Percentiles rank a stretch among this genome's conserved stretches.
These are phyloP conservation scores for Merodon equestris DNA, from an alignment of 2,888 invertebrate genomes.

Conservation along the genomic window DNA sequence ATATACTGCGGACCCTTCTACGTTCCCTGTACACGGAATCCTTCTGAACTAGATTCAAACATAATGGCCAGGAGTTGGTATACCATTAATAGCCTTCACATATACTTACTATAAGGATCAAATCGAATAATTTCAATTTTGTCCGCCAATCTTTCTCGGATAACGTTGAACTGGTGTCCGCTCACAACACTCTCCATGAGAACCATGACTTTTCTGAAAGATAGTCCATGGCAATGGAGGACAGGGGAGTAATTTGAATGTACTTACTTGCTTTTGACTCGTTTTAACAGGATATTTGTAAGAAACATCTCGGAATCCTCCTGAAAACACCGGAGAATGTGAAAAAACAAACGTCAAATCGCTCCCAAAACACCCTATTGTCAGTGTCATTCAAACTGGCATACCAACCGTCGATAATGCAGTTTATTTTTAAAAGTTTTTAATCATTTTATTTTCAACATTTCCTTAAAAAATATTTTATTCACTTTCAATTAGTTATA, in stretches of 20 bases:
- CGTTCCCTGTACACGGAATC: constrained; percentile 84
- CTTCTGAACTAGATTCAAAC: constrained; percentile 84
- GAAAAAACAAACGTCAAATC: constrained; percentile 3
- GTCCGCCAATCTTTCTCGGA: constrained; percentile 87
- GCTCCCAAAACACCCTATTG: too few relatives aligned
- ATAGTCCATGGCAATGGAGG: neutral
- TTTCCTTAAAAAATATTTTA: too few relatives aligned
- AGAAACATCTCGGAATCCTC: constrained; percentile 79
- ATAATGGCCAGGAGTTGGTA: constrained; percentile 13
- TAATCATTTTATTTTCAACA: too few relatives aligned
- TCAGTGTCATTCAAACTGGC: too few relatives aligned
- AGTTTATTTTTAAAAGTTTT: too few relatives aligned
- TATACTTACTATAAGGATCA: constrained; percentile 89
- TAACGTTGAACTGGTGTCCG: constrained; percentile 84
- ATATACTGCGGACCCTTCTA: constrained; percentile 86
- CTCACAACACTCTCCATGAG: constrained; percentile 88
- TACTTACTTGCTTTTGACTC: constrained; percentile 88
- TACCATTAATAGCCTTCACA: too few relatives aligned
- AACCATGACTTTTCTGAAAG: constrained; percentile 85
- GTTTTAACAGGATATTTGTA: constrained; percentile 85
- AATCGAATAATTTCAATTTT: constrained; percentile 87
- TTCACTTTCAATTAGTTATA: constrained; percentile 13
- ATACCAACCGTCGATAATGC: too few relatives aligned
- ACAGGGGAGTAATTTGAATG: neutral
- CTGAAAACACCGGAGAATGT: constrained; percentile 19